phyloP scores from a whole-genome alignment of 2,113 vertebrate species.

The Rana temporaria region DNA sequence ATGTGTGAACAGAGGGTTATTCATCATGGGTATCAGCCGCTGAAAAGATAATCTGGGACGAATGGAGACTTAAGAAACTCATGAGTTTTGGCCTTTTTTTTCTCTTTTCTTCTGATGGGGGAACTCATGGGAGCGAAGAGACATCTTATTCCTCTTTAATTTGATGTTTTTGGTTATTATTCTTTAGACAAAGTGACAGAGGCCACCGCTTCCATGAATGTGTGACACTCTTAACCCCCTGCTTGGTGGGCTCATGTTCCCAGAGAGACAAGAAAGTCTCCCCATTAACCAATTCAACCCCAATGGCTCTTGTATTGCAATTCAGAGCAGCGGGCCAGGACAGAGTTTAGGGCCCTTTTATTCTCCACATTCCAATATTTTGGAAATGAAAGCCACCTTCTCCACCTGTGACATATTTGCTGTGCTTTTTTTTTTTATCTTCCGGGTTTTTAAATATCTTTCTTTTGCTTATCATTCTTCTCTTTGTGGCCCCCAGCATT shows the following conservation, averaged over 20 bases:
- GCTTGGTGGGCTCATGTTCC: slow-evolving; percentile 56
- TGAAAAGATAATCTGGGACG: slow-evolving; percentile 96
- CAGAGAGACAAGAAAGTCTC: slow-evolving; percentile 23
- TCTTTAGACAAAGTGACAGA: slow-evolving; percentile 67
- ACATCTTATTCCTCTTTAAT: slow-evolving; percentile 77
- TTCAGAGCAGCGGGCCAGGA: not conserved
- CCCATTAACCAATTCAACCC: slow-evolving; percentile 35
- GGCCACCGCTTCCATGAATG: slow-evolving; percentile 60
- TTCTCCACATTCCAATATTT: too few species aligned
- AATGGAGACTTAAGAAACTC: slow-evolving; percentile 87
- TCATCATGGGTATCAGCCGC: slow-evolving; percentile 81
- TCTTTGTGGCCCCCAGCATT: too few species aligned
- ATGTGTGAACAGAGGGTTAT: slow-evolving; percentile 81
- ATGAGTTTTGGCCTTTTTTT: slow-evolving; percentile 77
- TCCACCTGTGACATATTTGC: too few species aligned
- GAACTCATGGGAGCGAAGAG: slow-evolving; percentile 80
- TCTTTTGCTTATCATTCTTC: too few species aligned
- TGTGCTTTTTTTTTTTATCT: too few species aligned
- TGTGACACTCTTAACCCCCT: slow-evolving; percentile 52
- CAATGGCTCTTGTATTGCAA: slow-evolving; percentile 10
- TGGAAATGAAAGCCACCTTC: too few species aligned
- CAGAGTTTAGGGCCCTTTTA: too few species aligned
- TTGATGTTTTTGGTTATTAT: slow-evolving; percentile 67
- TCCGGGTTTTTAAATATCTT: too few species aligned
- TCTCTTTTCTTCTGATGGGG: slow-evolving; percentile 52